These are phyloP conservation scores for Cheilosia vernalis DNA, from an alignment of 2,888 invertebrate species.

Conservation along the genomic window DNA sequence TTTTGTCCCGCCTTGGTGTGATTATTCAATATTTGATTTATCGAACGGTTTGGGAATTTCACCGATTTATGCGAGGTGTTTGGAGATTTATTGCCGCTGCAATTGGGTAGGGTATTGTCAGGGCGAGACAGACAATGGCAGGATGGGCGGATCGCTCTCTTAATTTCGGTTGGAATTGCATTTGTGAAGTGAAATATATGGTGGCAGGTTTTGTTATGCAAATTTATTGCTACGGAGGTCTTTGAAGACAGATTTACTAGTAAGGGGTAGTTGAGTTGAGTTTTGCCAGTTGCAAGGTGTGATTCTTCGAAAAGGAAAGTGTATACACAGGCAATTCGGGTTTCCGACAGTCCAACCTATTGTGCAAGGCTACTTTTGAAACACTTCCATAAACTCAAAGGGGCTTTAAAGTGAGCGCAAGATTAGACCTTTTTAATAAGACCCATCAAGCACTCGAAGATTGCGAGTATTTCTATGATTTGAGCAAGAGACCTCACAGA, in stretches of 20 bases:
- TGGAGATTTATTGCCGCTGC: constrained; percentile 57
- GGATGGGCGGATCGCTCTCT: constrained; percentile 57
- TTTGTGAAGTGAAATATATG: constrained; percentile 23
- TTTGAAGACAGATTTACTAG: constrained; percentile 40
- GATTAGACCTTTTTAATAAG: too few species aligned
- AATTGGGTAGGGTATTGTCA: constrained; percentile 48
- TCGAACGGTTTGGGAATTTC: constrained; percentile 44
- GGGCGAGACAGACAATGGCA: constrained; percentile 27
- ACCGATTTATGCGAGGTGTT: constrained; percentile 33
- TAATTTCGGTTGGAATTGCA: constrained; percentile 38
- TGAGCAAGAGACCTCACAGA: too few species aligned
- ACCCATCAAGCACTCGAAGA: too few species aligned
- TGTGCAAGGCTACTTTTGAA: too few species aligned
- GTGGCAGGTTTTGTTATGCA: constrained; percentile 65
- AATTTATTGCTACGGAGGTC: constrained; percentile 53
- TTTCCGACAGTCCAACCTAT: too few species aligned
- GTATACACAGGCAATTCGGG: too few species aligned
- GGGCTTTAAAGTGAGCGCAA: too few species aligned
- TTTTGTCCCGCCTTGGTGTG: constrained; percentile 38
- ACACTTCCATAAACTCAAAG: too few species aligned
- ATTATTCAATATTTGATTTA: constrained; percentile 71
- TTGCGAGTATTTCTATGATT: too few species aligned
- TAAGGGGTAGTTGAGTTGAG: not conserved
- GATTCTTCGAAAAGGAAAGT: not conserved
- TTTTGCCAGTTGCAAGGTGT: not conserved